Base-by-base conservation (phyloP, 2,888 invertebrate species). In the Leucania comma region DNA sequence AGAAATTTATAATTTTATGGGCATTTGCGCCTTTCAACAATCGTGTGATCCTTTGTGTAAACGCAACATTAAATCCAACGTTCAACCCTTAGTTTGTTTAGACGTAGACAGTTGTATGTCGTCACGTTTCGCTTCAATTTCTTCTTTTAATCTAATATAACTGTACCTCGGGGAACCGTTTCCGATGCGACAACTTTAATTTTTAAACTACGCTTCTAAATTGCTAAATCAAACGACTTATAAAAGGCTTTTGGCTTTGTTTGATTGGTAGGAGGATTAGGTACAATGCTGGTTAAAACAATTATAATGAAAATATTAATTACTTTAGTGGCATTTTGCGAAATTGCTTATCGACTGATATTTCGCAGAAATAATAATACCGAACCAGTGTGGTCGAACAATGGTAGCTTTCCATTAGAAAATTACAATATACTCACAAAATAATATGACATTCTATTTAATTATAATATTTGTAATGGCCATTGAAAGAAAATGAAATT, bases 131-230 rank as follows among this genome's bases (percentile, higher is more conserved):
- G 38, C 72, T 46, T 72, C 62, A 48, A 38, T 67, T 72, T 53
- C 61, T 76, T 63, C 51, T 67, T 78, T 68, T 76, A 68, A 76
- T 81, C 68, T 71, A 76, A 58, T 68, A 10, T 76, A 68, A 81
- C 42, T 65, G 66, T 53, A 9, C 81, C 60, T 53, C 29, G 2
- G 76, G 68, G 82, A 61, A 65, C 24, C 26, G 46, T 77, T 82
- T 71, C 29, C 8, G 24, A 48, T 46, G 53, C 60, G 51, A 69
- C 48, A 60, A 63, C 32, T 75, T 82, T 48, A 69, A 69, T 67
- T 72, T 78, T 69, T 65, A 56, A 81, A 74, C 32, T 24, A 20
- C 35, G 35, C 22, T 3, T 69, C 53, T 38, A 10, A 71, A 2
- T 67, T 58, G 20, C 54, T 58, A 73, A 62, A 56, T 68, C 14